phyloP scores from a whole-genome alignment of 2,888 invertebrate species.

The Drosophila nr. perissopoda region DNA sequence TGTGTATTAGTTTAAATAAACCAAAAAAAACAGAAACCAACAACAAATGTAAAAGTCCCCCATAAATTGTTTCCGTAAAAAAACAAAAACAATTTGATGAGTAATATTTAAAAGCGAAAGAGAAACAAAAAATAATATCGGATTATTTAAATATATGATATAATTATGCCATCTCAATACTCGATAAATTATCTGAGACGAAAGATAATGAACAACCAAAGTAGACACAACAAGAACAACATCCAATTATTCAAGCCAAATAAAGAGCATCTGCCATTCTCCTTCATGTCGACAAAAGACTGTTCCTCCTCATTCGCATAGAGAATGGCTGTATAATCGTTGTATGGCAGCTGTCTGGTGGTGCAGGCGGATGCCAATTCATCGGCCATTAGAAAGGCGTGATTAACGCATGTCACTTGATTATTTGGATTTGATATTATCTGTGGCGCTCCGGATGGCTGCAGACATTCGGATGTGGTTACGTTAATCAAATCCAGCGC shows the following conservation, averaged over 20 bases:
- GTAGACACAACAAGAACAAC: conserved; percentile 8
- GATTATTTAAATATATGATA: not conserved
- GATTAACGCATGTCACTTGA: conserved; percentile 22
- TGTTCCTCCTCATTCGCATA: conserved; percentile 11
- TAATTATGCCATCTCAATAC: not conserved
- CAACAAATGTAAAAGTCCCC: not conserved
- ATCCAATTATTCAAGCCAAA: conserved; percentile 12
- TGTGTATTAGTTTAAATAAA: not conserved
- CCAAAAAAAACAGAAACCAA: not conserved
- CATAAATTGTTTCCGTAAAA: not conserved
- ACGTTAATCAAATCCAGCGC: not conserved
- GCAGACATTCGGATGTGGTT: conserved; percentile 9
- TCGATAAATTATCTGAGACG: not conserved
- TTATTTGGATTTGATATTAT: not conserved
- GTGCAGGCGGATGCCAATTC: conserved; percentile 31
- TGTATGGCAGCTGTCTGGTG: not conserved
- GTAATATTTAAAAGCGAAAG: not conserved
- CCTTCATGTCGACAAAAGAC: not conserved
- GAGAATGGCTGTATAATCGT: conserved; percentile 20
- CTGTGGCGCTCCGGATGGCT: not conserved
- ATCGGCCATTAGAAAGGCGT: conserved; percentile 22
- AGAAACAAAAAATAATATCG: not conserved
- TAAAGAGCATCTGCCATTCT: not conserved
- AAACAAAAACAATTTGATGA: not conserved
- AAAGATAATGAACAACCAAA: not conserved